Evolutionary conservation across 1,140 invertebrate genomes (phyloP), one percentile per base, ranked within the genome.

Genomic region (Diachasmimorpha longicaudata): DNA sequence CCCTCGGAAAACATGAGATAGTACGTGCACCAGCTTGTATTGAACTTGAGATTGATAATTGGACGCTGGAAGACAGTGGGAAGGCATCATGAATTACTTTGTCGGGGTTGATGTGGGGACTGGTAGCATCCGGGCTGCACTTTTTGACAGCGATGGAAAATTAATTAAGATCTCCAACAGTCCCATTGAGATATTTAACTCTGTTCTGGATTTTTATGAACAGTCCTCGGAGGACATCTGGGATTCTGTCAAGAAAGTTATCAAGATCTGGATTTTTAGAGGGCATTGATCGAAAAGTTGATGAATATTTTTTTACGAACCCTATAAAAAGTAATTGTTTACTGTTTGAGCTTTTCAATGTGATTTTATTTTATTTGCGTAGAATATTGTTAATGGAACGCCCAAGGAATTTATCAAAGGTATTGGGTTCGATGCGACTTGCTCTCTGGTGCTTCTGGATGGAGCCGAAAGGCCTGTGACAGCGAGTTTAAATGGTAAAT

Each of bases 401-500:
- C 82, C 90, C 63, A 87, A 91, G 66, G 82, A 91, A 63, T 81
- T 86, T 79, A 90, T 98, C 11, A 93, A 92, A 90, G 96, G 95
- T 55, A 94, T 99, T 81, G 96, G 97, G 0, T 99, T 99, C 91
- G 97, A 98, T 92, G 97, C 97, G 16, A 99, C 97, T 42, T 99
- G 97, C 85, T 99, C 97, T 13, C 85, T 99, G 52, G 97, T 97
- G 6, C 94, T 93, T 21, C 78, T 98, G 19, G 95, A 95, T 81
- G 86, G 90, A 80, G 88, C 93, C 78, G 92, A 91, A 21, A 87
- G 92, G 63, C 94, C 97, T 4, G 81, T 97, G 8, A 92, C 94
- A 19, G 91, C 97, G 0, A 96, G 93, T 88, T 91, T 91, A 58
- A 91, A 92, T 81, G 93, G 94, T 69, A 70, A 58, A 75, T 31